Evolutionary conservation across 2,113 vertebrate species (phyloP), one percentile per base, ranked within the genome.

Genomic region (Girardinichthys multiradiatus): DNA sequence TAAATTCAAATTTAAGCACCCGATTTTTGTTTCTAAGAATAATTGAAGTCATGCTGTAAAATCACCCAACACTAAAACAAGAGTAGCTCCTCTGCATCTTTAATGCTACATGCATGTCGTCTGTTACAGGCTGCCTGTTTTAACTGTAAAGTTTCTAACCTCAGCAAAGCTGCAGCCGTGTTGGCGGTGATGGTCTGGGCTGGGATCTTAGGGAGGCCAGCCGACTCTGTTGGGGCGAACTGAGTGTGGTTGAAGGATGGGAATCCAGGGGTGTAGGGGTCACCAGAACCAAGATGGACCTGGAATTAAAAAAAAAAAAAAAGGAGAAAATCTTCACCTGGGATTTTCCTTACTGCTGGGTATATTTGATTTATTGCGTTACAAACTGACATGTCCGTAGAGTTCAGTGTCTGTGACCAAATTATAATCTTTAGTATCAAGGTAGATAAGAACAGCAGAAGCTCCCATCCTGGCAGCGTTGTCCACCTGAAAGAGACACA

Each of bases 211-310:
- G 96, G 97, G 0, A 99, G 93, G 21, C 96, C 97, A 1, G 96
- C 97, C 0, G 96, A 99, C 57, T 65, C 64, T 13, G 92, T 87
- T 0, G 96, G 96, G 19, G 95, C 93, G 66, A 98, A 99, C 80
- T 96, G 96, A 12, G 96, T 99, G 65, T 97, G 95, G 85, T 98
- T 97, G 87, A 99, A 98, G 35, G 98, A 98, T 17, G 98, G 98
- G 30, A 99, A 98, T n/a, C 98, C 98, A 24, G 97, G 97, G 0
- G 97, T 98, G 64, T 92, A 98, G 19, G 98, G 98, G 75, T 99
- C 98, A 3, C 98, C 98, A 4, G 96, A 96, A 71, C 97, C 98
- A 67, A 96, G 82, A 67, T 99, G 98, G 74, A 97, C 97, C 98
- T 99, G 90, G 37, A 57, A 65, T 28, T 62, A 21, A 63, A 74